phyloP scores from a whole-genome alignment of 92 coral and sea anemone species.

The Palythoa grandis region DNA sequence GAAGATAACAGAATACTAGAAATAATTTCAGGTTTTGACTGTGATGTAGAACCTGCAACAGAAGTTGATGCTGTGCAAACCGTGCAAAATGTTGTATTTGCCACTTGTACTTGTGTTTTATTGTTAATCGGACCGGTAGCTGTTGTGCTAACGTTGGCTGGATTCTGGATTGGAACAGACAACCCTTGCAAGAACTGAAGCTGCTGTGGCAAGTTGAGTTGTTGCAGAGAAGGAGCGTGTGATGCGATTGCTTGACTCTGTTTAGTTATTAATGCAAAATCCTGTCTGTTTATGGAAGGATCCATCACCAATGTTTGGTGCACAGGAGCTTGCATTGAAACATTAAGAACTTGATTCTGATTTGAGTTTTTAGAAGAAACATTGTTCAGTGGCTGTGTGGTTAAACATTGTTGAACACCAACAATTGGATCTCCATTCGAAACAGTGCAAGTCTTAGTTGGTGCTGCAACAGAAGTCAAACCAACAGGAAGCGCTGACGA shows the following conservation, averaged over 20 bases:
- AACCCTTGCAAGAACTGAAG: not conserved
- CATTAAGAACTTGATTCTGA: not conserved
- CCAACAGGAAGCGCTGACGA: not conserved
- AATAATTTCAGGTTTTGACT: not conserved
- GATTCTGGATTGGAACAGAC: not conserved
- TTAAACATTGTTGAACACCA: conserved; percentile 1
- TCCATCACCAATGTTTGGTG: not conserved
- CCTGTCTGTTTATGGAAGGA: not conserved
- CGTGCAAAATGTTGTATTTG: not conserved
- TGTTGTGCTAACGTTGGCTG: not conserved
- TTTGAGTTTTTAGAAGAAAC: not conserved
- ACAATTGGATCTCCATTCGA: not conserved
- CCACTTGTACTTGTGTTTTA: not conserved
- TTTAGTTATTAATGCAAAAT: not conserved
- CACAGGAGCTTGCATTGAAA: not conserved
- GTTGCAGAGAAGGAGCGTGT: not conserved
- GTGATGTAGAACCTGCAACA: not conserved
- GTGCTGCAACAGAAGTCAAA: not conserved
- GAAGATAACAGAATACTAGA: not conserved
- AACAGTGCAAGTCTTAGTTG: not conserved
- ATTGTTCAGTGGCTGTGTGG: conserved; percentile 8
- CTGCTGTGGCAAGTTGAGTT: not conserved
- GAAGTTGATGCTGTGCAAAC: not conserved
- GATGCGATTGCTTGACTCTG: not conserved
- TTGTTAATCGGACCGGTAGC: not conserved